Base-by-base conservation (phyloP, 2,797 vertebrate species). In the Cirrhinus molitorella region DNA sequence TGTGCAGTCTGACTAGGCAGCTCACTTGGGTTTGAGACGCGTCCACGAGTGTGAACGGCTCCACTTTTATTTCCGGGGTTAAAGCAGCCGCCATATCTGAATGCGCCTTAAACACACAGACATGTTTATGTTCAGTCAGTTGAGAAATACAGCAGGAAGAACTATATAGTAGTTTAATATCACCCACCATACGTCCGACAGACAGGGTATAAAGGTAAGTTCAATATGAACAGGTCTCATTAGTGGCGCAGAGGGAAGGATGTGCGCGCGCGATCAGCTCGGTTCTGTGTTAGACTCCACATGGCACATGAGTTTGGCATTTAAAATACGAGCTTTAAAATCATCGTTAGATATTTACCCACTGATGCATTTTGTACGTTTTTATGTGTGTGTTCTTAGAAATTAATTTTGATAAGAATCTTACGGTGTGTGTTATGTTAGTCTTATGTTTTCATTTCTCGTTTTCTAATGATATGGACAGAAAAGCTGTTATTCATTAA, bases 31-130 rank as follows among this genome's bases (percentile, higher is more conserved):
- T 55, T 82, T 55, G 47, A 21, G 12, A 53, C 80, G 28, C 59
- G n/a, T 7, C 61, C 72, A 13, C 31, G 4, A 8, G 31, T 23
- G 70, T 3, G 19, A 10, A 63, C 43, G 37, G 63, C 59, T 1
- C n/a, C 49, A 13, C 23, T 83, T 23, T 79, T 61, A n/a, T 78
- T 67, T 72, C 37, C 63, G 85, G 25, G 55, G 37, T 10, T 9
- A 83, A 45, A 61, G 66, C 84, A 79, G 59, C 61, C 80, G 45
- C 77, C 43, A 51, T 79, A 76, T 23, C 10, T 61, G 67, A 79
- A 85, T 67, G 77, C 51, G 81, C 66, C 71, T 77, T 81, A 81
- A 83, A 80, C 68, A 80, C 68, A 80, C 72, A 83, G 63, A 81
- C 70, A 76, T 75, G 84, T 85, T 74, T 81, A 77, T 81, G 34